Evolutionary conservation across 2,113 vertebrate species (phyloP).

Genomic region (Acrocephalus arundinaceus): DNA sequence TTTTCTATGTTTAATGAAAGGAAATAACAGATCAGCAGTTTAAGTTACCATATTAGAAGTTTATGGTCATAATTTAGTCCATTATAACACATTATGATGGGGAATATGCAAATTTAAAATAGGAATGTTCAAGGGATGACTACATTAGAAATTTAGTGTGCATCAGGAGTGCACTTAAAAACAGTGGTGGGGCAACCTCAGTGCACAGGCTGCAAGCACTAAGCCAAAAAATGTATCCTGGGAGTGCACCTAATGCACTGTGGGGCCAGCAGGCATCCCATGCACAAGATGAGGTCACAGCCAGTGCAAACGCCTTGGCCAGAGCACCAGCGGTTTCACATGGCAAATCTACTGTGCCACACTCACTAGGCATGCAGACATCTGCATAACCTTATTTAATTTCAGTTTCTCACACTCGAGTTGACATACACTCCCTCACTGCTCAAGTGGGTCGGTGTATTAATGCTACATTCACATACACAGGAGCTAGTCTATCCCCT

Average conservation of each 20-base stretch:
- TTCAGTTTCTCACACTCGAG: neutral
- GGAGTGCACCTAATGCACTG: fast-evolving
- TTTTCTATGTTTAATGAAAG: neutral
- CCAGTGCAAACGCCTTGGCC: fast-evolving
- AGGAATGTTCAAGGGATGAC: neutral
- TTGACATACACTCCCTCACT: neutral
- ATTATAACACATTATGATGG: fast-evolving
- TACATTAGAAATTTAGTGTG: neutral
- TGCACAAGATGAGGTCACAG: fast-evolving
- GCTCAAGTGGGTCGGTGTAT: neutral
- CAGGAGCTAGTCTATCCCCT: neutral
- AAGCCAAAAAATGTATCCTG: neutral
- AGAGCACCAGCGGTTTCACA: neutral
- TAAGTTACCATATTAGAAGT: neutral
- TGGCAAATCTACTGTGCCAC: neutral
- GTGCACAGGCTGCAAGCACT: neutral
- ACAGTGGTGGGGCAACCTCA: neutral
- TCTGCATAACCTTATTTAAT: neutral
- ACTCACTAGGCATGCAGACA: neutral
- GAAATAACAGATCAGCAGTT: neutral
- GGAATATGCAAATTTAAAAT: neutral
- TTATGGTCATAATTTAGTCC: neutral
- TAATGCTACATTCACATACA: neutral
- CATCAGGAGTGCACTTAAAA: neutral
- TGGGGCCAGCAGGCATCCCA: neutral